These are phyloP conservation scores for Acleris cristana DNA, from an alignment of 2,888 invertebrate genomes.

Conservation along the genomic window DNA sequence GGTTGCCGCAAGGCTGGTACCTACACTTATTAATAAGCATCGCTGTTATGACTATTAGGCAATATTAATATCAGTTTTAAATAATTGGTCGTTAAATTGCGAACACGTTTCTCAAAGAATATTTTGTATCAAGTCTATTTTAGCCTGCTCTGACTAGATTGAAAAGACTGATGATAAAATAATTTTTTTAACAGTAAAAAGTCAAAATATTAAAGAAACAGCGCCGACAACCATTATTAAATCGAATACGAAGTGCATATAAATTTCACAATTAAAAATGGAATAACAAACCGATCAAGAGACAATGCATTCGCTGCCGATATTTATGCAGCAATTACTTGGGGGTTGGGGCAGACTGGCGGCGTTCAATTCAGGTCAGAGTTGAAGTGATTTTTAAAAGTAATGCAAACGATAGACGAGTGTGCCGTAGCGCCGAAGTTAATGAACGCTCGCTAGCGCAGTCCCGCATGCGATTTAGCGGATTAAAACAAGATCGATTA, in stretches of 20 bases:
- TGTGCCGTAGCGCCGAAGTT: slow-evolving; percentile 63
- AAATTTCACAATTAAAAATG: slow-evolving; percentile 30
- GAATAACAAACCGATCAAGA: slow-evolving; percentile 37
- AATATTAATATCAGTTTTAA: too few relatives aligned
- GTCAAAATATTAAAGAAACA: too few relatives aligned
- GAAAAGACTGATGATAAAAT: too few relatives aligned
- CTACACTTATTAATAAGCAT: too few relatives aligned
- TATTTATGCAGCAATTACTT: slow-evolving; percentile 79
- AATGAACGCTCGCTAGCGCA: slow-evolving; percentile 64
- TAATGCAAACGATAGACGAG: slow-evolving; percentile 75
- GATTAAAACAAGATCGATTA: slow-evolving; percentile 54
- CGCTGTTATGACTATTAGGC: too few relatives aligned
- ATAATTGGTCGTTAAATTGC: too few relatives aligned
- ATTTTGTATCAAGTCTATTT: too few relatives aligned
- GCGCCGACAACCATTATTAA: too few relatives aligned
- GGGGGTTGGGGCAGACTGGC: slow-evolving; percentile 61
- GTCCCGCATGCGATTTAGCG: slow-evolving; percentile 52
- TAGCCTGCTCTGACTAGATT: too few relatives aligned
- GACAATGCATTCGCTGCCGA: slow-evolving; percentile 34
- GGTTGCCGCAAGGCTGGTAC: too few relatives aligned
- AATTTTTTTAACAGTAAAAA: too few relatives aligned
- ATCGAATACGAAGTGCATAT: background rate
- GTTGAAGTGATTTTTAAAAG: slow-evolving; percentile 79
- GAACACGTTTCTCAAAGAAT: too few relatives aligned
- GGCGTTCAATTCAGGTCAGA: slow-evolving; percentile 78